phyloP scores from a whole-genome alignment of 2,888 invertebrate genomes.

The Diadromus collaris region DNA sequence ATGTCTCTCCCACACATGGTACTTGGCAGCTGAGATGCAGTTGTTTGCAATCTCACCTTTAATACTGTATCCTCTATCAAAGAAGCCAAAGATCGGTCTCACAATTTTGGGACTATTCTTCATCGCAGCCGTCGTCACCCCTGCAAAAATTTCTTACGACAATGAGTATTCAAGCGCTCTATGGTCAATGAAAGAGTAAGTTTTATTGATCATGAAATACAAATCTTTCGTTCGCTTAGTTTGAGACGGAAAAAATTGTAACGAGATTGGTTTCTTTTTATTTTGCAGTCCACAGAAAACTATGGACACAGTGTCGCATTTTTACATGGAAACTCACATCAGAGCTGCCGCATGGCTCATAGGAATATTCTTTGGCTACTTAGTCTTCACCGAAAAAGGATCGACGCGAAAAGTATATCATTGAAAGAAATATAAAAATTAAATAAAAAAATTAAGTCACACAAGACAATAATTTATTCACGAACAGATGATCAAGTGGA shows the following conservation, averaged over 20 bases:
- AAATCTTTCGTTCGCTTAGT: neutral
- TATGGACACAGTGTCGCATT: constrained; percentile 15
- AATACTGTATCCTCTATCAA: constrained; percentile 81
- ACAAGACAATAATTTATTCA: neutral
- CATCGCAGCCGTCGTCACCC: constrained; percentile 73
- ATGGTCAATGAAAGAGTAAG: constrained; percentile 32
- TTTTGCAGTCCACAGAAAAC: constrained; percentile 7
- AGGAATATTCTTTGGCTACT: constrained; percentile 62
- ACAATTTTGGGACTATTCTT: constrained; percentile 69
- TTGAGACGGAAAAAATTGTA: neutral
- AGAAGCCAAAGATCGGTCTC: constrained; percentile 77
- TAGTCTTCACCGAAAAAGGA: constrained; percentile 28
- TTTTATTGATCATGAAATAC: neutral
- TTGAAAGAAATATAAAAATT: neutral
- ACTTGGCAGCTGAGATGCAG: constrained; percentile 83
- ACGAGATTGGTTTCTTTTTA: neutral
- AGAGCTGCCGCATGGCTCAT: constrained; percentile 63
- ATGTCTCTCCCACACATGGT: constrained; percentile 83
- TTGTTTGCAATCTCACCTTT: constrained; percentile 82
- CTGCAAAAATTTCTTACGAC: constrained; percentile 75
- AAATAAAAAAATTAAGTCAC: neutral
- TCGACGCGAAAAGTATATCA: constrained; percentile 30
- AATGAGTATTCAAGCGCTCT: constrained; percentile 73
- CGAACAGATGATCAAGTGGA: constrained; percentile 51
- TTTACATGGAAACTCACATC: constrained; percentile 58